Evolutionary conservation across 2,888 invertebrate genomes (phyloP), one percentile per base, ranked within the genome.

Genomic region (Parnassius glacialis): DNA sequence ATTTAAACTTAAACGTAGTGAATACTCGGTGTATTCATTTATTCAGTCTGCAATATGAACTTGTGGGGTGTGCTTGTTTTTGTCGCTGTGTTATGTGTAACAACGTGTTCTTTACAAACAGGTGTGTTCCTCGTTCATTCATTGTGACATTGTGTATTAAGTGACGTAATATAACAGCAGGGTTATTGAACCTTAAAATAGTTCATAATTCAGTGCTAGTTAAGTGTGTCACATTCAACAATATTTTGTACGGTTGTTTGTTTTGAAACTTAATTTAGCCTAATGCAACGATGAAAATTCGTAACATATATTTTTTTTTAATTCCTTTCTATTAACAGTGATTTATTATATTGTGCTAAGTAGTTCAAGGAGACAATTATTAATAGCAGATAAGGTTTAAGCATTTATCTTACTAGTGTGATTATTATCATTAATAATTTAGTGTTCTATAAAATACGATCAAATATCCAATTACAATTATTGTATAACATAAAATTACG

Each of bases 81-180:
- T 12, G 55, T 20, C 20, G 11, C 44, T 20, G 12, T 55, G 9
- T n/a, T 55, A 9, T 13, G 44, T 20, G 25, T 45, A 12, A 12
- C 45, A 45, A 43, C 42, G 43, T 55, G 44, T n/a, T 44, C 55
- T 20, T 55, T 55, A 44, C 20, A n/a, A 55, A 55, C 44, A 55
- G 55, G 55, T 55, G 20, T 25, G 55, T 25, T 44, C 11, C 13
- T 41, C 9, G 16, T 7, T 20, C 44, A 11, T 9, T 25, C 48
- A 48, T 13, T 51, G 3, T 34, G 5, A 53, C 10, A 43, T 7
- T 9, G 3, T 1, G 10, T 53, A 16, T 13, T 44, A 44, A 11
- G 7, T 45, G 45, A 45, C 55, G 53, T 43, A 7, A 55, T 12
- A 9, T 12, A 7, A 9, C 10, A 25, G 2, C 20, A 11, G 44